A percentile compares a stretch with the other conserved stretches of the same genome.
Conservation (phyloP, 2,888 invertebrate species). For the Hirtodrosophila cameraria region DNA sequence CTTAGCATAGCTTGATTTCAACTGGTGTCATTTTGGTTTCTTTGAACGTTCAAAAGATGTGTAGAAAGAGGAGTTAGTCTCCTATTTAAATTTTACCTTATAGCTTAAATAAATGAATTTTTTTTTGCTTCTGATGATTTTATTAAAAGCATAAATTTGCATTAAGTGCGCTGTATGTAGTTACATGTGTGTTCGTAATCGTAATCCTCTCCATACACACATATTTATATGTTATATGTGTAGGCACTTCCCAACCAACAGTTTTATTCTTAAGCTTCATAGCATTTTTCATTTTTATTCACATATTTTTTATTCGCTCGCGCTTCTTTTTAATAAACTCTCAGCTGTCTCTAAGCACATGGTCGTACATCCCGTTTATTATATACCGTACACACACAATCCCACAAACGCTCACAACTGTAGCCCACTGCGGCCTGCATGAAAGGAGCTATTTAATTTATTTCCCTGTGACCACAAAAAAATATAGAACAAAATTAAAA, state of each 20-base stretch:
- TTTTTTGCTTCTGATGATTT: conserved; percentile 39
- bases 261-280: conserved; percentile 23
- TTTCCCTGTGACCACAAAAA: conserved; percentile 39
- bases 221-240: conserved; percentile 3
- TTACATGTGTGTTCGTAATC: conserved; percentile 6
- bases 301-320: conserved; percentile 34
- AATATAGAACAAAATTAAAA: conserved; percentile 43
- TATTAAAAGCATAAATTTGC: conserved; percentile 78
- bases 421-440: conserved; percentile 34
- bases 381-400: conserved; percentile 17
- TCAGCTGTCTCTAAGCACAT: conserved; percentile 57
- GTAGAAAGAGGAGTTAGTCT: conserved; percentile 26
- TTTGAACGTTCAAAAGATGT: too few relatives aligned
- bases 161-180: conserved; percentile 56
- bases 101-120: conserved; percentile 33
- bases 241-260: conserved; percentile 22
- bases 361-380: conserved; percentile 53
- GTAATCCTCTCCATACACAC: not conserved
- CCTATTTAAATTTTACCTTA: conserved; percentile 48
- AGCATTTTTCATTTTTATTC: conserved; percentile 73
- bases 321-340: conserved; percentile 72
- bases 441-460: conserved; percentile 59
- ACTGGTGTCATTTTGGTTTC: too few relatives aligned
- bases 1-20: too few relatives aligned
- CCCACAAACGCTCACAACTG: conserved; percentile 1